Percentiles rank a stretch among this genome's conserved stretches.
phyloP scores from a whole-genome alignment of 2,888 invertebrate species.

The Melangyna quadrimaculata region DNA sequence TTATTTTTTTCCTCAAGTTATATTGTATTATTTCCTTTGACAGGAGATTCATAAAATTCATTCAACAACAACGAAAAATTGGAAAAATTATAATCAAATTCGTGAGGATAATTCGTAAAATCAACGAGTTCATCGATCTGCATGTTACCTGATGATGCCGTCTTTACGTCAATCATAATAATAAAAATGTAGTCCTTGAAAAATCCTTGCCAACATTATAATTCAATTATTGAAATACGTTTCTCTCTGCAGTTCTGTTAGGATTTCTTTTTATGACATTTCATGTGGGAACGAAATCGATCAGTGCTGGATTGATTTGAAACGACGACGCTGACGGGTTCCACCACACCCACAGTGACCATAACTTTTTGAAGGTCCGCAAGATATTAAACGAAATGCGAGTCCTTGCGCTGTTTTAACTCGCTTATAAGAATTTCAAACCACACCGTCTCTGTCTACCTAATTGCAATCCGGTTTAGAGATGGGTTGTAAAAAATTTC shows the following conservation, averaged over 20 bases:
- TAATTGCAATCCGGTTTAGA: constrained; percentile 51
- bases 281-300: constrained; percentile 38
- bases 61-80: neutral
- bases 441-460: constrained; percentile 16
- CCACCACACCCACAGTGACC: neutral
- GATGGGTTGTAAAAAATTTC: constrained; percentile 54
- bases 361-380: neutral
- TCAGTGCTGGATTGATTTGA: constrained; percentile 47
- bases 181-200: constrained; percentile 63
- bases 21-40: neutral
- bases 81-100: constrained; percentile 32
- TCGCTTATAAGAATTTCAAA: constrained; percentile 20
- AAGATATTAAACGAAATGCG: constrained; percentile 43
- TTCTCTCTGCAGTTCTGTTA: neutral
- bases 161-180: constrained; percentile 33
- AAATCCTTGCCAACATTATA: constrained; percentile 48
- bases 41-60: constrained; percentile 1
- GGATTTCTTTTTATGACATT: constrained; percentile 32
- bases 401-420: neutral
- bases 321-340: neutral
- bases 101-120: constrained; percentile 69
- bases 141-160: neutral
- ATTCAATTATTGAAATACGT: constrained; percentile 64
- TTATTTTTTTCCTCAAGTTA: neutral
- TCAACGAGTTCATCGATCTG: constrained; percentile 61